Percentiles rank a stretch among this genome's conserved stretches.
These are phyloP conservation scores for Sinonovacula constricta DNA, from an alignment of 1,140 invertebrate genomes.

Conservation along the genomic window DNA sequence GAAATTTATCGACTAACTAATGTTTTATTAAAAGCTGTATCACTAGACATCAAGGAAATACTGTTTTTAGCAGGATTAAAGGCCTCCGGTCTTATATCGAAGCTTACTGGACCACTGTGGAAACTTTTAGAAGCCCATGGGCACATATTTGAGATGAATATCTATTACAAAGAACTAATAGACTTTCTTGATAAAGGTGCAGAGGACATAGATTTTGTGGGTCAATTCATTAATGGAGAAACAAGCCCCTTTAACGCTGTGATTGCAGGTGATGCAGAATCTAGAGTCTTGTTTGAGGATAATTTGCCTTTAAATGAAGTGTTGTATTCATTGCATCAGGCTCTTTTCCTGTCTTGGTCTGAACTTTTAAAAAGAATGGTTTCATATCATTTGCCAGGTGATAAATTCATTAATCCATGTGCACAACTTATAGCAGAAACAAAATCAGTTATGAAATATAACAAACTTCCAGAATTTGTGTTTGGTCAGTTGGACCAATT, in stretches of 20 bases:
- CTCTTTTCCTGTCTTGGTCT: neutral
- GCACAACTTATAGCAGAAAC: neutral
- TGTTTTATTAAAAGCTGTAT: constrained; percentile 22
- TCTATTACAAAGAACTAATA: constrained; percentile 5
- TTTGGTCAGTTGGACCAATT: constrained; percentile 17
- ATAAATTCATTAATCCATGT: constrained; percentile 1
- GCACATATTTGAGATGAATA: constrained; percentile 24
- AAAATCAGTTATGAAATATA: constrained; percentile 10
- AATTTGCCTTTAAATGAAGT: neutral
- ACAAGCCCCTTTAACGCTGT: neutral
- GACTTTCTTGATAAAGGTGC: neutral
- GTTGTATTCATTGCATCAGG: constrained; percentile 9
- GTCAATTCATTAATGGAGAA: constrained; percentile 32
- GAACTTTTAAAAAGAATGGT: constrained; percentile 6
- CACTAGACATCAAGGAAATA: constrained; percentile 26
- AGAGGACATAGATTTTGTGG: neutral
- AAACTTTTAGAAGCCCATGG: constrained; percentile 36
- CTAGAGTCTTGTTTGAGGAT: constrained; percentile 12
- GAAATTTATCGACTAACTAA: neutral
- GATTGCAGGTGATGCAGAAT: neutral
- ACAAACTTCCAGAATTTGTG: constrained; percentile 21
- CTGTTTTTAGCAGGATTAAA: constrained; percentile 54
- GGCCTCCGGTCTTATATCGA: constrained; percentile 46
- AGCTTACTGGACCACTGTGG: constrained; percentile 53
- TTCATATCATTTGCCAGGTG: constrained; percentile 36